A percentile compares a stretch with the other conserved stretches of the same genome.
phyloP scores from a whole-genome alignment of 2,797 vertebrate genomes.

The Sphaeramia orbicularis region DNA sequence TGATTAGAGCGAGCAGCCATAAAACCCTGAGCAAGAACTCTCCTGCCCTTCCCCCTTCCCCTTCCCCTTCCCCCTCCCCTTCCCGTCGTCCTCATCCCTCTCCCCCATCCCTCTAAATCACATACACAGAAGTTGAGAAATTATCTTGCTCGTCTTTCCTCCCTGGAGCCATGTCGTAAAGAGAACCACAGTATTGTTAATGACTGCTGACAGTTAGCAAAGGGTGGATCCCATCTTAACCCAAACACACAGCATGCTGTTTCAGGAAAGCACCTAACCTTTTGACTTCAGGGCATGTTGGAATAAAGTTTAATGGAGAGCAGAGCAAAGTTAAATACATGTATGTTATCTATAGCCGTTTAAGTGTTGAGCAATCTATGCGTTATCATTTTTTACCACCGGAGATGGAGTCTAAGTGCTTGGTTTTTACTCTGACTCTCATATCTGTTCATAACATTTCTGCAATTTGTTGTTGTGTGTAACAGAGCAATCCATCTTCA shows the following conservation, averaged over 20 bases:
- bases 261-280: slow-evolving; percentile 33
- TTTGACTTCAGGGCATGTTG: slow-evolving; percentile 22
- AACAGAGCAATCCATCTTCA: slow-evolving; percentile 26
- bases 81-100: too few relatives aligned
- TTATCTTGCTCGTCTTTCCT: slow-evolving; percentile 27
- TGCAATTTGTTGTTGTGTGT: slow-evolving; percentile 11
- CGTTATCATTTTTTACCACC: neutral
- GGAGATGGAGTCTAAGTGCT: neutral
- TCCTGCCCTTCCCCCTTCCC: slow-evolving; percentile 1
- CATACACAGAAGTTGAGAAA: slow-evolving; percentile 23
- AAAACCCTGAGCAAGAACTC: slow-evolving; percentile 28
- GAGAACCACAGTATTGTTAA: slow-evolving; percentile 35
- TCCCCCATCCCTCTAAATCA: slow-evolving; percentile 25
- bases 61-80: neutral
- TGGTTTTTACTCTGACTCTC: neutral
- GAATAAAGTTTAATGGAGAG: slow-evolving; percentile 14
- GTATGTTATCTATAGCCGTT: neutral
- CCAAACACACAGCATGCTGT: slow-evolving; percentile 1
- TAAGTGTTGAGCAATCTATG: too few relatives aligned
- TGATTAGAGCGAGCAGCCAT: slow-evolving; percentile 40
- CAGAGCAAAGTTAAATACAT: neutral
- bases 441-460: too few relatives aligned
- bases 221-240: slow-evolving; percentile 3
- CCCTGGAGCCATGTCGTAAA: slow-evolving; percentile 14
- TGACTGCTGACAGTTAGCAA: slow-evolving; percentile 35